phyloP scores from a whole-genome alignment of 2,797 vertebrate genomes.

The Eptatretus atami region DNA sequence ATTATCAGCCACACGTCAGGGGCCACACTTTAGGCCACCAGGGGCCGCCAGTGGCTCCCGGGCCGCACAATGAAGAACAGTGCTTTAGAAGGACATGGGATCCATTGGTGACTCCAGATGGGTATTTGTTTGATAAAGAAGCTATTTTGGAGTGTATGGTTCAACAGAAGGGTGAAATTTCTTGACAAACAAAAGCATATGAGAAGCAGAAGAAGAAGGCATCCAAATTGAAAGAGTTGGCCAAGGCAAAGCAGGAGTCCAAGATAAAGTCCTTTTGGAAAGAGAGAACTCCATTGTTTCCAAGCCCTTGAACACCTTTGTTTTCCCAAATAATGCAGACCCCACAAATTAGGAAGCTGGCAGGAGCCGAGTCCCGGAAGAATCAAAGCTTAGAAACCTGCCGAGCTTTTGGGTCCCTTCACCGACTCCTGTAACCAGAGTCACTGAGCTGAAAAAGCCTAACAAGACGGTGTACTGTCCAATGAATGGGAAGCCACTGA shows the following conservation, averaged over 20 bases:
- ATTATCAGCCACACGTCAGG: too few relatives aligned
- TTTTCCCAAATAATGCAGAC: constrained; percentile 14
- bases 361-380: constrained; percentile 8
- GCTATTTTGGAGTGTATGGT: constrained; percentile 56
- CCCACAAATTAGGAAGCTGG: not conserved
- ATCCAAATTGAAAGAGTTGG: constrained; percentile 25
- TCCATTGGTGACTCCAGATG: constrained; percentile 16
- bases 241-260: constrained; percentile 28
- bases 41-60: too few relatives aligned
- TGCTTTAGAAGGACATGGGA: too few relatives aligned
- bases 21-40: too few relatives aligned
- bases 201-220: constrained; percentile 14
- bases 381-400: constrained; percentile 13
- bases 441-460: constrained; percentile 35
- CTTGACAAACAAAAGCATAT: constrained; percentile 42
- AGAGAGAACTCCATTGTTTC: constrained; percentile 46
- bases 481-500: constrained; percentile 39
- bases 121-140: constrained; percentile 47
- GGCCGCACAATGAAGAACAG: too few relatives aligned
- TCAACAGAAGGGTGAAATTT: constrained; percentile 43
- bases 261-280: constrained; percentile 35
- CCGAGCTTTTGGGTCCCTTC: constrained; percentile 65
- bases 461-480: constrained; percentile 35
- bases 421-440: constrained; percentile 44
- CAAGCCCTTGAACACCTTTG: constrained; percentile 55